Evolutionary conservation across 2,888 invertebrate species (phyloP).

Genomic region (Periphyllus acericola): DNA sequence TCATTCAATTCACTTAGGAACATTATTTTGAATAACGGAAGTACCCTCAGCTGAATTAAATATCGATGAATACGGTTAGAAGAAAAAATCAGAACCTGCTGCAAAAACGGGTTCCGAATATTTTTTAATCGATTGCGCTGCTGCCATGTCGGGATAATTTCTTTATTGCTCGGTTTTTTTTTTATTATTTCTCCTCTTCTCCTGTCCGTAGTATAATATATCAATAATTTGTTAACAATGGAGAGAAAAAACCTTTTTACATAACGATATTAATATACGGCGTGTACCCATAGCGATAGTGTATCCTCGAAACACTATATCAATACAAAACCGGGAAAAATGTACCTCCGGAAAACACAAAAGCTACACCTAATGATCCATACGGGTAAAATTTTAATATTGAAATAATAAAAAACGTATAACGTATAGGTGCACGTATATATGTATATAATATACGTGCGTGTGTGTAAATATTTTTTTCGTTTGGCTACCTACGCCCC

Average conservation of each 20-base stretch:
- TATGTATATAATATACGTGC: no score
- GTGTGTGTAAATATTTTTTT: not conserved
- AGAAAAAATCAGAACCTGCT: not conserved
- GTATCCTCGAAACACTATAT: constrained; percentile 28
- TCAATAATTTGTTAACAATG: constrained; percentile 44
- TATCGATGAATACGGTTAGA: constrained; percentile 28
- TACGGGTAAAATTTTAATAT: constrained; percentile 43
- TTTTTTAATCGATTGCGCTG: constrained; percentile 1
- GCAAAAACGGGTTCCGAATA: not conserved
- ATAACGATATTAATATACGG: not conserved
- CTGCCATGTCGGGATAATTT: not conserved
- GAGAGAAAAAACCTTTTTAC: constrained; percentile 15
- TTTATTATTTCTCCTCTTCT: not conserved
- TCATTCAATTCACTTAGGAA: constrained; percentile 19
- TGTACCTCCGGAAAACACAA: constrained; percentile 49
- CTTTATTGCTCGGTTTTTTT: not conserved
- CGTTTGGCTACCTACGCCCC: not conserved
- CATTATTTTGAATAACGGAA: constrained; percentile 42
- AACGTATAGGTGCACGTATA: not conserved
- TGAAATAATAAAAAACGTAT: constrained; percentile 22
- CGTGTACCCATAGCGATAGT: not conserved
- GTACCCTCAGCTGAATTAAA: constrained; percentile 28
- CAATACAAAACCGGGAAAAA: not conserved
- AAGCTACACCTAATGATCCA: constrained; percentile 43
- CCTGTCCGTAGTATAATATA: not conserved